Evolutionary conservation across 2,113 vertebrate species (phyloP).

Genomic region (Osmerus eperlanus): DNA sequence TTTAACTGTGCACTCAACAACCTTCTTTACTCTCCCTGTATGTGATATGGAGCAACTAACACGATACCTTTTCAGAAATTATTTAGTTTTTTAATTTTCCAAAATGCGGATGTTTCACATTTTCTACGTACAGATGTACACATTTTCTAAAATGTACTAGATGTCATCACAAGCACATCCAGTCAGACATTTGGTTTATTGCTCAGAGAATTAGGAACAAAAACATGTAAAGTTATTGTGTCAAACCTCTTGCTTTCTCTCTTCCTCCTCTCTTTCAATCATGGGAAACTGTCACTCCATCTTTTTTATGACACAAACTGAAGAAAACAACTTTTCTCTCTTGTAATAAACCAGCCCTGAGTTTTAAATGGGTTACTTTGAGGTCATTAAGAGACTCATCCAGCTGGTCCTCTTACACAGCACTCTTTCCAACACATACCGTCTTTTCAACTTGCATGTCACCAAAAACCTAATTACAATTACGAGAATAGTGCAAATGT

Average conservation of each 20-base stretch:
- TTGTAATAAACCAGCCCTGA: slow-evolving; percentile 49
- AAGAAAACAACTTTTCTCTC: slow-evolving; percentile 30
- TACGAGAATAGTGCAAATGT: slow-evolving; percentile 19
- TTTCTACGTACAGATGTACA: no score
- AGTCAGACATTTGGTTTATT: no score
- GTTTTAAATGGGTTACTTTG: slow-evolving; percentile 26
- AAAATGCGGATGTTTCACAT: no score
- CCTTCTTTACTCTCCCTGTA: no score
- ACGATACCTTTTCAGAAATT: no score
- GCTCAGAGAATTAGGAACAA: no score
- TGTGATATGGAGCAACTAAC: no score
- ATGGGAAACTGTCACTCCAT: not conserved
- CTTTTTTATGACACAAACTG: slow-evolving; percentile 26
- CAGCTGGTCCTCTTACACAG: not conserved
- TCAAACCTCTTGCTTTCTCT: not conserved
- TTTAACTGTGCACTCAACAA: not conserved
- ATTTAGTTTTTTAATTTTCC: no score
- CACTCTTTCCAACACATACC: slow-evolving; percentile 8
- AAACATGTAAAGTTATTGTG: no score
- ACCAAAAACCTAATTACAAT: slow-evolving; percentile 44
- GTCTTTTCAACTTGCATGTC: slow-evolving; percentile 10
- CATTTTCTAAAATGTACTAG: no score
- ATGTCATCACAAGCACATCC: no score
- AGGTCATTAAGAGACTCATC: slow-evolving; percentile 55
- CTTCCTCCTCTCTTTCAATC: not conserved